A percentile compares a stretch with the other conserved stretches of the same genome.
phyloP scores from a whole-genome alignment of 2,888 invertebrate species.

The Chesias legatella region DNA sequence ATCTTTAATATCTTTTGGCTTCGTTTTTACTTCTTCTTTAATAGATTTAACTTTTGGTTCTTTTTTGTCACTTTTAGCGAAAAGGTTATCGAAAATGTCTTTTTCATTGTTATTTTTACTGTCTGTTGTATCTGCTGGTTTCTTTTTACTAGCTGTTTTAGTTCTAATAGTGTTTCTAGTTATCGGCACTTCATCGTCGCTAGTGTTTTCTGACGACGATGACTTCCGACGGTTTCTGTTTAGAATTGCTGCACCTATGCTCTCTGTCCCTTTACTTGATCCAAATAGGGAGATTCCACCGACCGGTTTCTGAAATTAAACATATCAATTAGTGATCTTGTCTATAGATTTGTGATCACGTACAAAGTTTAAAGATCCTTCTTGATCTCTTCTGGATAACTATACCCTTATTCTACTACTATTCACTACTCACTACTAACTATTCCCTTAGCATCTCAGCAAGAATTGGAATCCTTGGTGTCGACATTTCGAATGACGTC shows the following conservation, averaged over 20 bases:
- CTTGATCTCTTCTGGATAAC: too few relatives aligned
- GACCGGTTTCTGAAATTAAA: slow-evolving; percentile 76
- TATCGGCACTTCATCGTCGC: slow-evolving; percentile 26
- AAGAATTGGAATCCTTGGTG: too few relatives aligned
- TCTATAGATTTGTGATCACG: too few relatives aligned
- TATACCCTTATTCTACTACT: too few relatives aligned
- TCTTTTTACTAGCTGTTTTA: slow-evolving; percentile 10
- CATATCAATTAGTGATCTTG: slow-evolving; percentile 5
- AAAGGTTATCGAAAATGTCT: slow-evolving; percentile 62
- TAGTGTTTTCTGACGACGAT: slow-evolving; percentile 50
- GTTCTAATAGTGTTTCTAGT: slow-evolving; percentile 16
- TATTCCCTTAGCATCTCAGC: too few relatives aligned
- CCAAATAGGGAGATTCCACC: slow-evolving; percentile 82
- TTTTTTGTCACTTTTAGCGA: slow-evolving; percentile 46
- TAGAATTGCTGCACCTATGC: slow-evolving; percentile 66
- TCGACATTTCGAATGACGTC: too few relatives aligned
- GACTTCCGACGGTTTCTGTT: slow-evolving; percentile 54
- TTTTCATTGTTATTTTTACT: slow-evolving; percentile 33
- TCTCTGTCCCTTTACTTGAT: slow-evolving; percentile 54
- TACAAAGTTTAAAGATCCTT: too few relatives aligned
- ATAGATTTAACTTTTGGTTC: slow-evolving; percentile 14
- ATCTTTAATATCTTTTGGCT: slow-evolving; percentile 38
- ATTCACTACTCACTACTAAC: too few relatives aligned
- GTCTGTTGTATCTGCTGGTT: slow-evolving; percentile 2
- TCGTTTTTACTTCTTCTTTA: slow-evolving; percentile 19